Base-by-base conservation (phyloP, 1,140 invertebrate genomes). In the Telenomus remus region DNA sequence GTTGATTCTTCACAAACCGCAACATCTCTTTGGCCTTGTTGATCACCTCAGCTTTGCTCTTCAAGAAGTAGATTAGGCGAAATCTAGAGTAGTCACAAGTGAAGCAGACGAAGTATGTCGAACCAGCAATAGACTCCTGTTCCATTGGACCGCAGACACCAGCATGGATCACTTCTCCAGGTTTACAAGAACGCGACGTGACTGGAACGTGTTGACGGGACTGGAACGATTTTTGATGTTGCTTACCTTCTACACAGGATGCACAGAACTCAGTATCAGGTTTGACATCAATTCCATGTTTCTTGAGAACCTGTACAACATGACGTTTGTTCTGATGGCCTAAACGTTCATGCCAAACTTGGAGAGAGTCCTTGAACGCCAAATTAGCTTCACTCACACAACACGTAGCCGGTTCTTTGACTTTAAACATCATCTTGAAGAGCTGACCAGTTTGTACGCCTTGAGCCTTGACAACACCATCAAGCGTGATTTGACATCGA, bases 91-190 rank as follows among this genome's bases (percentile, higher is more conserved):
- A 80, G 37, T 85, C 80, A 73, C 83, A 81, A 43, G 77, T 85
- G 9, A 86, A 69, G 8, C 81, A 54, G 6, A 85, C 12, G 53
- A 68, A 68, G 13, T 48, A 48, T 19, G 3, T 48, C 0, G 16
- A 10, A 12, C 46, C 46, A 48, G 15, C n/a, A 10, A 48, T 19
- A 44, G 13, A 44, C 12, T 13, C 12, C 13, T 43, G 64, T 61
- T 81, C 74, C 82, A 86, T 84, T 56, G 80, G 82, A 9, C 83
- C 84, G 16, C 76, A 82, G 0, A 84, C 12, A 65, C 87, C 84
- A 6, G 79, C 66, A 60, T 84, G 74, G 2, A 80, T 65, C 10
- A 76, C 33, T 19, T 69, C 68, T 5, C 51, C 64, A 9, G 54
- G 48, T 34, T 64, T 49, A 1, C 51, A 46, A 1, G 42, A 33